A percentile compares a stretch with the other conserved stretches of the same genome.
Conservation (phyloP, 2,888 invertebrate species). For the Julus scandinavius region DNA sequence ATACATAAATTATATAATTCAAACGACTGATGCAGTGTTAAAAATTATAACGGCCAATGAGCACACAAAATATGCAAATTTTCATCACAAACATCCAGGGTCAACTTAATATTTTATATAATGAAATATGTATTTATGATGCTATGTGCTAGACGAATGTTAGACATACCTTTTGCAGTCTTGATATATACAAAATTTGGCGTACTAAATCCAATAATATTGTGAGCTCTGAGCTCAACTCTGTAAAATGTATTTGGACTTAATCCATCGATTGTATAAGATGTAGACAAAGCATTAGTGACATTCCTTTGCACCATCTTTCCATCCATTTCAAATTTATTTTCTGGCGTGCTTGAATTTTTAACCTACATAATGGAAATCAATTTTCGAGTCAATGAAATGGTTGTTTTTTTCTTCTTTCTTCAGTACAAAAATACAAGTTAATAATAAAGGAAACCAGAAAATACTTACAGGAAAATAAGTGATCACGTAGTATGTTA, state of each 20-base stretch:
- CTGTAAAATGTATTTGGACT: slow-evolving; percentile 83
- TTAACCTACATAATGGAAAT: not conserved
- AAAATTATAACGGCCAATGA: not conserved
- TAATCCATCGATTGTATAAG: slow-evolving; percentile 73
- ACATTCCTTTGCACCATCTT: slow-evolving; percentile 30
- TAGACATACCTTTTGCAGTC: slow-evolving; percentile 82
- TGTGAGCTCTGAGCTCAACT: slow-evolving; percentile 85
- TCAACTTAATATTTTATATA: too few species aligned
- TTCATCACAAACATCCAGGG: not conserved
- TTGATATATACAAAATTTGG: slow-evolving; percentile 82
- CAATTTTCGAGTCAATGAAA: not conserved
- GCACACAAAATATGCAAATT: not conserved
- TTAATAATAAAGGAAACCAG: not conserved
- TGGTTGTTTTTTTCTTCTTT: too few species aligned
- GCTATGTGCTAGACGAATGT: not conserved
- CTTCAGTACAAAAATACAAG: not conserved
- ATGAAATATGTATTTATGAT: not conserved
- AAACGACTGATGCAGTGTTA: not conserved
- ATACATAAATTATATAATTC: not conserved
- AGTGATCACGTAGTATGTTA: slow-evolving; percentile 82
- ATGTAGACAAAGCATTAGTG: slow-evolving; percentile 60
- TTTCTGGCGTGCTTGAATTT: not conserved
- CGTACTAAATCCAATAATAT: slow-evolving; percentile 83
- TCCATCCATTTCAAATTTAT: slow-evolving; percentile 39
- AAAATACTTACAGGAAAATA: slow-evolving; percentile 78